Evolutionary conservation across 2,113 vertebrate genomes (phyloP), one percentile per base, ranked within the genome.

Genomic region (Tachycineta bicolor): DNA sequence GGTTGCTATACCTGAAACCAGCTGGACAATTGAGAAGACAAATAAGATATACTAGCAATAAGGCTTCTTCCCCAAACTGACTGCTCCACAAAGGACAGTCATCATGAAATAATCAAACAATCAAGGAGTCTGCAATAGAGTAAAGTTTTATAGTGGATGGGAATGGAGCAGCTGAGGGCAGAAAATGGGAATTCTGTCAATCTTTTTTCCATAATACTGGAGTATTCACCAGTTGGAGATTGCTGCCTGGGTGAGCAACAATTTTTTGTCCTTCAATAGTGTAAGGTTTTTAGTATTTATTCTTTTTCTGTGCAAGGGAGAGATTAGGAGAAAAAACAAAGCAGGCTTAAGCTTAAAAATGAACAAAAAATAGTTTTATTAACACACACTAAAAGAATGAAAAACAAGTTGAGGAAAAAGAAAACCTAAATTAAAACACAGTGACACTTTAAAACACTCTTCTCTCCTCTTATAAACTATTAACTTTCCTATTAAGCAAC

Each of bases 201-300:
- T 62, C 5, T 34, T 23, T 79, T 24, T 50, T 62, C 19, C 0
- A 0, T 70, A 70, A 28, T n/a, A 33, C 12, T 25, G 22, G 31
- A 56, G 11, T 69, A 49, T 55, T 67, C 33, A 64, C 24, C 9
- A n/a, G 20, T 17, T 73, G 50, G 29, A 87, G 47, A 46, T 87
- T 59, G 39, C 58, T 79, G 33, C 44, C 67, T 34, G 21, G 3
- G 12, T 81, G 44, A 63, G 18, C 43, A 70, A 55, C 8, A 33
- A 16, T 6, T 39, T 71, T 69, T 74, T 91, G 18, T 87, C 20
- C 6, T 84, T 33, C 12, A 37, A 37, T 37, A 37, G 37, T 37
- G 37, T 37, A 37, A 37, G 37, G 9, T 4, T 37, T 37, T 37
- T 37, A 37, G 37, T 37, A 37, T 37, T 37, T 37, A 37, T 37